Base-by-base conservation (phyloP, 2,113 vertebrate genomes). In the Amphilophus citrinellus region DNA sequence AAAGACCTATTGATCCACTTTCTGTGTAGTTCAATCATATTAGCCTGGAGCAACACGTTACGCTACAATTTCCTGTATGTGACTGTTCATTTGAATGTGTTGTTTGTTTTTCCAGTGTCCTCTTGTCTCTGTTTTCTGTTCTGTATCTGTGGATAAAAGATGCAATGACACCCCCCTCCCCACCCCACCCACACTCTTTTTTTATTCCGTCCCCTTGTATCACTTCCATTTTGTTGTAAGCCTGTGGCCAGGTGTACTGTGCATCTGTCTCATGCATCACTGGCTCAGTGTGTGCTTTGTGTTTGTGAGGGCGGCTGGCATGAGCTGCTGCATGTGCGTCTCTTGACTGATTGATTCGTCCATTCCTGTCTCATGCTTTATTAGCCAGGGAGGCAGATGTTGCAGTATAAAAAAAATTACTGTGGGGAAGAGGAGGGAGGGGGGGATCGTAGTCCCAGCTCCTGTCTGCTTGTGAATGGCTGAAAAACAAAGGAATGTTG, bases 291-390 rank as follows among this genome's bases (percentile, higher is more conserved):
- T 85, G 53, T 17, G 73, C 53, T 24, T 22, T 86, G 79, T 80
- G 61, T 66, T 71, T 73, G 66, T 35, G 17, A 53, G 60, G 73
- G 47, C 18, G 59, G 50, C 84, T 50, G 13, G 71, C 78, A 60
- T 84, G 82, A 83, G 71, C 15, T 63, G 37, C 77, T 84, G 39
- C 66, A 57, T 80, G 80, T 66, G 68, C 60, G 30, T 81, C 61
- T 82, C 76, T 24, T 68, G 56, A 84, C 80, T 93, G 92, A 93
- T 92, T 89, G 83, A 94, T 93, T 90, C 44, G 90, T 89, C 86
- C 73, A 80, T 80, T 88, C 65, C 83, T 85, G 76, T 90, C 81
- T 83, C 84, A 87, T 76, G 86, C 82, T 94, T 88, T 91, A 87
- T 90, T 93, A 92, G 75, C 61, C 83, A 77, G 63, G 76, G 76